Percentiles rank a stretch among this genome's conserved stretches.
These are phyloP conservation scores for Trachelus iudaicus DNA, from an alignment of 2,888 invertebrate genomes.

Conservation along the genomic window DNA sequence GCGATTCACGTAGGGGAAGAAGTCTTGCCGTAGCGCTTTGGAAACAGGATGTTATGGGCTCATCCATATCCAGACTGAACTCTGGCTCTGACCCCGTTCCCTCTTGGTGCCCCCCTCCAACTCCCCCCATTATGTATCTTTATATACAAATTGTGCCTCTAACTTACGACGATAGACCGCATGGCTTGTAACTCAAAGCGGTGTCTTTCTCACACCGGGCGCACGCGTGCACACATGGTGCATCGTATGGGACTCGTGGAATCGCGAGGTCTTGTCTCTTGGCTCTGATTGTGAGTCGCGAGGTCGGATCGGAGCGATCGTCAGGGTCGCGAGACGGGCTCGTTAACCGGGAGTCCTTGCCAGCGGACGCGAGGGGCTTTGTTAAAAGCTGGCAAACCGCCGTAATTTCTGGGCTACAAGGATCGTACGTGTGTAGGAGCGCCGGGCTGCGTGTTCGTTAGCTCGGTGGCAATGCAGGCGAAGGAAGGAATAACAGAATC, in stretches of 20 bases:
- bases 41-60: constrained; percentile 39
- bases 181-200: constrained; percentile 37
- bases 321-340: not conserved
- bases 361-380: not conserved
- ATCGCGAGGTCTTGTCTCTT: not conserved
- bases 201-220: not conserved
- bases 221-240: not conserved
- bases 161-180: constrained; percentile 41
- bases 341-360: not conserved
- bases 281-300: not conserved
- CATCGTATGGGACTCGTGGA: not conserved
- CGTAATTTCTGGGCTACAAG: not conserved
- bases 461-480: not conserved
- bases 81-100: not conserved
- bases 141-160: constrained; percentile 19
- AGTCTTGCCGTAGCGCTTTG: constrained; percentile 26
- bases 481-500: not conserved
- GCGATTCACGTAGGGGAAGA: constrained; percentile 32
- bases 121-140: not conserved
- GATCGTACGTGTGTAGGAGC: not conserved
- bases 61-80: constrained; percentile 6
- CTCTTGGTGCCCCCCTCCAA: not conserved
- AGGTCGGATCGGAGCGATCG: not conserved
- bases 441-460: not conserved
- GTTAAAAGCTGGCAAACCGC: not conserved